A percentile compares a stretch with the other conserved stretches of the same genome.
phyloP scores from a whole-genome alignment of 2,797 vertebrate species.

The Cheirogaleus major region DNA sequence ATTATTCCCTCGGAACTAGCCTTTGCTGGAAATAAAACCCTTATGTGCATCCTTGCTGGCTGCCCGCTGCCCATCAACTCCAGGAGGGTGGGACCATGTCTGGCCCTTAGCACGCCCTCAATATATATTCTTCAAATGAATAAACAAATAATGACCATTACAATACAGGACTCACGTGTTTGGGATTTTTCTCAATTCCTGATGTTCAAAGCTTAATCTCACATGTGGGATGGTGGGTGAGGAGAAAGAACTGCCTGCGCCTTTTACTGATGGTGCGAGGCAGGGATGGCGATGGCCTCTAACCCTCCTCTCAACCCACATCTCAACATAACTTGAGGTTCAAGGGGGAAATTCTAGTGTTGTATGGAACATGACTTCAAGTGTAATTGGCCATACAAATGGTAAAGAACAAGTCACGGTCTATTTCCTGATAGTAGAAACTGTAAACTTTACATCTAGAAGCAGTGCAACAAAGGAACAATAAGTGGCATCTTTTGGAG shows the following conservation, averaged over 20 bases:
- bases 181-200: background rate
- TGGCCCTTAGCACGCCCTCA: background rate
- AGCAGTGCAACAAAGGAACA: background rate
- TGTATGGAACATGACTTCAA: background rate
- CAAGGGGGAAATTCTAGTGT: background rate
- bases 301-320: background rate
- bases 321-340: background rate
- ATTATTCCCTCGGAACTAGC: background rate
- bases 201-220: background rate
- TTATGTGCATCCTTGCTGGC: background rate
- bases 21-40: background rate
- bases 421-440: background rate
- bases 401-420: background rate
- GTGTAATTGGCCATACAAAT: background rate
- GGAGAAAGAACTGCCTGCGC: background rate
- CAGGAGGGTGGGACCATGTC: background rate
- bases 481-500: background rate
- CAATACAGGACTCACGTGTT: background rate
- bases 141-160: background rate
- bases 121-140: background rate
- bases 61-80: background rate
- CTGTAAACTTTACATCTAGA: background rate
- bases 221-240: no score
- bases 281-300: background rate
- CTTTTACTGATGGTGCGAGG: background rate